Conservation (phyloP, 1,140 invertebrate genomes). For the Proales similis region DNA sequence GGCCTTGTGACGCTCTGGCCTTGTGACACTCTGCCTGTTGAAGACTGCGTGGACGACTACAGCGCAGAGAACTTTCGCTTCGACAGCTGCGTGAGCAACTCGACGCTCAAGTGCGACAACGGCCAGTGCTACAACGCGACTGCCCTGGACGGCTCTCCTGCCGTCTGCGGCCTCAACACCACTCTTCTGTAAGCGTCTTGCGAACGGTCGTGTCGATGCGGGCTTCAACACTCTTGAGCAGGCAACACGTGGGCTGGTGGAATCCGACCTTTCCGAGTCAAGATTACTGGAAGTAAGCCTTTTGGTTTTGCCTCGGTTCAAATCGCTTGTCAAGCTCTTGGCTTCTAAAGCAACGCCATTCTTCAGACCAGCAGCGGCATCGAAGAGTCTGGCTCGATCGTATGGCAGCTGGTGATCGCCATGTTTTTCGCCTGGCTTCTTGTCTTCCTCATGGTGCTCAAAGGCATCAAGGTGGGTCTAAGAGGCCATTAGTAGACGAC, state of each 20-base stretch:
- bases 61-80: constrained; percentile 5
- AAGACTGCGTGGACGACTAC: constrained; percentile 37
- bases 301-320: constrained; percentile 55
- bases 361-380: constrained; percentile 26
- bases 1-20: no score
- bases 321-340: not conserved
- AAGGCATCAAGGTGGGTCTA: constrained; percentile 43
- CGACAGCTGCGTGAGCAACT: constrained; percentile 1
- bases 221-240: not conserved
- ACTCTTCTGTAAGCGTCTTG: no score
- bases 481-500: not conserved
- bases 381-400: constrained; percentile 34
- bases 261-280: constrained; percentile 35
- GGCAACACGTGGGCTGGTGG: constrained; percentile 1
- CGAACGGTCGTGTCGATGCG: no score
- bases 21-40: not conserved
- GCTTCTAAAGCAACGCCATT: constrained; percentile 24
- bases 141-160: constrained; percentile 8
- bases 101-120: constrained; percentile 25
- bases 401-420: constrained; percentile 34
- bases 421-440: constrained; percentile 47
- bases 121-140: constrained; percentile 21
- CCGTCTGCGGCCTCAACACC: constrained; percentile 1
- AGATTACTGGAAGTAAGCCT: constrained; percentile 45
- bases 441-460: constrained; percentile 45